Conservation (phyloP, 2,113 vertebrate species). For the Amblyopsis rosae region DNA sequence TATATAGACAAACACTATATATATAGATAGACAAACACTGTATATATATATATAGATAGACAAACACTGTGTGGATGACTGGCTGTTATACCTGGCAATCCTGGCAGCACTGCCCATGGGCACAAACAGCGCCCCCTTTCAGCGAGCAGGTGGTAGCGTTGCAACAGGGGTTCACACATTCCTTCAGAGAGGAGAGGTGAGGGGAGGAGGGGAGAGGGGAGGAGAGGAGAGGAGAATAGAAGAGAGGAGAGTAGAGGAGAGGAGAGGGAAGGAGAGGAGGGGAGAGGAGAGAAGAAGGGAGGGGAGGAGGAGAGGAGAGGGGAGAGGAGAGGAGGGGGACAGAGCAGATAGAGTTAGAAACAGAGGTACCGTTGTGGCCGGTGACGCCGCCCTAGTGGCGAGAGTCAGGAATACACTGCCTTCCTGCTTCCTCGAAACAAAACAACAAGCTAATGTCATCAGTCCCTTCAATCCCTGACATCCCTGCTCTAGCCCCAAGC, state of each 20-base stretch:
- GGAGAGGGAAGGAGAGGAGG: not conserved
- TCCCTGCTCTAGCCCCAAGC: no score
- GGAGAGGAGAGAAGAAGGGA: not conserved
- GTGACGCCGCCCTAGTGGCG: constrained; percentile 15
- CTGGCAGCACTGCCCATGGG: constrained; percentile 92
- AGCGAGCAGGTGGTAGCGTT: constrained; percentile 91
- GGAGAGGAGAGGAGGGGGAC: constrained; percentile 5
- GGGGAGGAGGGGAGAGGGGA: not conserved
- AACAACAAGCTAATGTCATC: constrained; percentile 18
- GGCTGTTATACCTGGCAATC: constrained; percentile 83
- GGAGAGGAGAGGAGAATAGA: not conserved
- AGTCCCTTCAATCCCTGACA: no score
- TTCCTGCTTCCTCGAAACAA: constrained; percentile 20
- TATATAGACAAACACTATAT: no score
- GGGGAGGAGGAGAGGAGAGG: not conserved
- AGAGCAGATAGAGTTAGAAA: constrained; percentile 13
- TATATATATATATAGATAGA: not conserved
- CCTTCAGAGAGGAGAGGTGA: constrained; percentile 68
- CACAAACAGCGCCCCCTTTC: constrained; percentile 86
- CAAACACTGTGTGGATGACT: not conserved
- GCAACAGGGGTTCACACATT: constrained; percentile 91
- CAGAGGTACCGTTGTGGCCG: constrained; percentile 1
- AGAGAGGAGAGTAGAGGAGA: constrained; percentile 15
- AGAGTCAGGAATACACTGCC: constrained; percentile 23
- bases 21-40: no score